Evolutionary conservation across 2,888 invertebrate species (phyloP).

Genomic region (Calameuta filiformis): DNA sequence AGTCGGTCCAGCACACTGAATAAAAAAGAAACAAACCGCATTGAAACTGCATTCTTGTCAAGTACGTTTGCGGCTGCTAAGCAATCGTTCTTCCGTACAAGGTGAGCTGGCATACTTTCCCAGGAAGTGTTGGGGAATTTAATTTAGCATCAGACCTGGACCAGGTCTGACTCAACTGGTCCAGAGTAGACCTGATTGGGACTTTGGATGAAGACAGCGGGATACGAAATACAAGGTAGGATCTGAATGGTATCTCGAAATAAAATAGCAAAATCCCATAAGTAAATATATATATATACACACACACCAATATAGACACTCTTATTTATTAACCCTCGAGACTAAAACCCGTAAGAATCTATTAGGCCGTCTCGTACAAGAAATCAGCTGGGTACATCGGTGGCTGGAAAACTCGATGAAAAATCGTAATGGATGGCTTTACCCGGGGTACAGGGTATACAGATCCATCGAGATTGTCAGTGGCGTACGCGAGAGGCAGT

Average conservation of each 20-base stretch:
- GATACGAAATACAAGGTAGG: background rate
- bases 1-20: background rate
- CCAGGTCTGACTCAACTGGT: background rate
- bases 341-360: background rate
- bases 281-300: background rate
- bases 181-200: background rate
- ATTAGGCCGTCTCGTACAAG: background rate
- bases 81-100: conserved; percentile 33
- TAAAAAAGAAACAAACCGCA: background rate
- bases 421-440: background rate
- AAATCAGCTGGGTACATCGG: background rate
- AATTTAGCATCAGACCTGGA: background rate
- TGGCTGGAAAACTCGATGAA: background rate
- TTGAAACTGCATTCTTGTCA: conserved; percentile 59
- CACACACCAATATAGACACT: background rate
- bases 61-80: conserved; percentile 49
- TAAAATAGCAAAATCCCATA: background rate
- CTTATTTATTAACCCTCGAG: background rate
- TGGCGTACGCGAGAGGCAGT: conserved; percentile 25
- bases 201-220: background rate
- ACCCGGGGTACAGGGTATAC: conserved; percentile 9
- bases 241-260: background rate
- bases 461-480: background rate
- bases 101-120: conserved; percentile 34
- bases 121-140: conserved; percentile 21